These are phyloP conservation scores for Pampus argenteus DNA, from an alignment of 2,797 vertebrate genomes.

Conservation along the genomic window DNA sequence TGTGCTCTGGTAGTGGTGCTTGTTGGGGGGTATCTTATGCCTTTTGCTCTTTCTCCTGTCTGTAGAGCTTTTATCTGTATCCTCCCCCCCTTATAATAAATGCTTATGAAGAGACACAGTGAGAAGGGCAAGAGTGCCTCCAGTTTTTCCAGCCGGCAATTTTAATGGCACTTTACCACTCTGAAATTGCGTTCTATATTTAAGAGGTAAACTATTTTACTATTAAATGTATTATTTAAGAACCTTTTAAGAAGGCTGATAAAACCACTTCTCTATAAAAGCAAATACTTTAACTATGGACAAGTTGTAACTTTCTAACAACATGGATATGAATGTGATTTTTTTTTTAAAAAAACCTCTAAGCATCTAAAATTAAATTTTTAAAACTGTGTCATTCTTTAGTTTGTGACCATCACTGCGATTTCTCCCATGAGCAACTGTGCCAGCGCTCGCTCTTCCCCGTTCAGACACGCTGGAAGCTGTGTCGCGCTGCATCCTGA, in stretches of 20 bases:
- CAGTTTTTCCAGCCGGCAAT: conserved; percentile 33
- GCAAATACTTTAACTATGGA: background rate
- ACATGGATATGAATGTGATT: background rate
- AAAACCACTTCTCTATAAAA: background rate
- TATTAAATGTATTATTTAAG: conserved; percentile 18
- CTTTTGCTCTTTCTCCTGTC: conserved; percentile 10
- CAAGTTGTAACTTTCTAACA: background rate
- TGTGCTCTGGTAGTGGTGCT: background rate
- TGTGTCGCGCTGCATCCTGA: conserved; percentile 50
- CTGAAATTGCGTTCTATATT: conserved; percentile 37
- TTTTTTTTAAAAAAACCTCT: background rate
- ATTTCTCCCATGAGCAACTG: background rate
- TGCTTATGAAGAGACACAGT: conserved; percentile 17
- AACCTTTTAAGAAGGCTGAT: background rate
- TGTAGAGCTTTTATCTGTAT: conserved; percentile 40
- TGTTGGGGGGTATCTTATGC: background rate
- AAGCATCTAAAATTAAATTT: background rate
- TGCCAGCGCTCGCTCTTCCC: background rate
- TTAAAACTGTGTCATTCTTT: background rate
- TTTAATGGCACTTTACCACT: conserved; percentile 31
- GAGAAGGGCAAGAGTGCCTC: conserved; percentile 27
- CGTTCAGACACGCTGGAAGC: conserved; percentile 37
- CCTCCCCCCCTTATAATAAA: conserved; percentile 41
- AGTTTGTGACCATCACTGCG: background rate
- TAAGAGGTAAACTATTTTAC: conserved; percentile 11